phyloP scores from a whole-genome alignment of 2,113 vertebrate genomes.

The Xyliphius kryptos region DNA sequence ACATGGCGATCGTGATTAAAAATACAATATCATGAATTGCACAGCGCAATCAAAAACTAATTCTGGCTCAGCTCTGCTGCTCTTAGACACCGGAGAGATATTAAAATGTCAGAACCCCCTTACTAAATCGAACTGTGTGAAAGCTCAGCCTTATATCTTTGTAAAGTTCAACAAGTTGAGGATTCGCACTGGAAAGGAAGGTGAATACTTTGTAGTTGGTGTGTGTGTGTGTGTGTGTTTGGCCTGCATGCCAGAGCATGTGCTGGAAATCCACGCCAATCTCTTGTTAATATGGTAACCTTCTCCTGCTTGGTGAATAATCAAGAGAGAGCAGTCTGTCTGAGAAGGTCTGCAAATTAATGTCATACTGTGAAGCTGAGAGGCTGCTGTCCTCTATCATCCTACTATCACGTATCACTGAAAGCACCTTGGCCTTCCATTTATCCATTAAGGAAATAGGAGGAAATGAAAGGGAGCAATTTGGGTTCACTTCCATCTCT shows the following conservation, averaged over 20 bases:
- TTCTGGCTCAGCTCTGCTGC: too few species aligned
- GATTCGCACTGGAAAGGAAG: too few species aligned
- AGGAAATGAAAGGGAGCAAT: constrained; percentile 5
- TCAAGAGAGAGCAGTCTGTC: constrained; percentile 1
- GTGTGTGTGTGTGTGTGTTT: too few species aligned
- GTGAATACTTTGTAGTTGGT: too few species aligned
- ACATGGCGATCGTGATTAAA: too few species aligned
- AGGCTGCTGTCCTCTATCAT: constrained; percentile 2
- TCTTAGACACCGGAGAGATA: too few species aligned
- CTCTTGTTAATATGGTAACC: not conserved
- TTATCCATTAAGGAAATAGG: constrained; percentile 10
- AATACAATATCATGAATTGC: too few species aligned
- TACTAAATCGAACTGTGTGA: too few species aligned
- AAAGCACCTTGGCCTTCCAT: not conserved
- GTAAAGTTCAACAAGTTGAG: too few species aligned
- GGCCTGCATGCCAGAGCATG: not conserved
- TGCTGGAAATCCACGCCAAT: not conserved
- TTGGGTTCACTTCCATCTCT: not conserved
- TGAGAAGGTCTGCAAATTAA: constrained; percentile 4
- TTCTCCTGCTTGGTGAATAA: constrained; percentile 5
- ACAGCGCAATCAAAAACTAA: too few species aligned
- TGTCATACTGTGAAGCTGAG: not conserved
- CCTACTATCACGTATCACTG: not conserved
- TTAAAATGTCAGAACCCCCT: too few species aligned
- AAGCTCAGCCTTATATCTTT: too few species aligned